Percentiles rank a stretch among this genome's conserved stretches.
phyloP scores from a whole-genome alignment of 2,888 invertebrate genomes.

The Phengaris alcon region DNA sequence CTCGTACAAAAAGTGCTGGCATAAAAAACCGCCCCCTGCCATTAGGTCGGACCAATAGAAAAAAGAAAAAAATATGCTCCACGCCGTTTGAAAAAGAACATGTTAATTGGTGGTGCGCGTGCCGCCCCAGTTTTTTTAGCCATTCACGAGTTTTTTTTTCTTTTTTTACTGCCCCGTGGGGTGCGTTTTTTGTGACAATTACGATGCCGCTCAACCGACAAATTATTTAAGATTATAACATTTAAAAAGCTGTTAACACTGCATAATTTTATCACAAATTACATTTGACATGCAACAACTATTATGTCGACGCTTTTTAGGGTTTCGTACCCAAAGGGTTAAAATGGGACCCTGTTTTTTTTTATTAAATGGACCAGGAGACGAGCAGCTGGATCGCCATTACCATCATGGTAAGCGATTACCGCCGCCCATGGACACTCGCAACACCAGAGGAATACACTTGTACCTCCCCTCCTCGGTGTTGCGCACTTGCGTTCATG shows the following conservation, averaged over 20 bases:
- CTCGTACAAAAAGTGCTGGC: slow-evolving; percentile 48
- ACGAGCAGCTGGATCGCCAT: too few species aligned
- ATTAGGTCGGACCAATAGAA: slow-evolving; percentile 64
- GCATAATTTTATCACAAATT: slow-evolving; percentile 49
- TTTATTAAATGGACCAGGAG: too few species aligned
- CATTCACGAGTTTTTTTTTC: slow-evolving; percentile 38
- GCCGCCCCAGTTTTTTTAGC: slow-evolving; percentile 65
- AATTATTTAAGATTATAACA: slow-evolving; percentile 65
- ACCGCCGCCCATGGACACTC: too few species aligned
- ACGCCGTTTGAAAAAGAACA: slow-evolving; percentile 58
- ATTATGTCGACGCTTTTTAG: neutral
- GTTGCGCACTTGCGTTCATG: too few species aligned
- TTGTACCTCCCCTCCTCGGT: too few species aligned
- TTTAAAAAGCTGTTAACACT: slow-evolving; percentile 52
- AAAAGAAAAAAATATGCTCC: slow-evolving; percentile 58
- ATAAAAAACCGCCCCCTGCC: slow-evolving; percentile 64
- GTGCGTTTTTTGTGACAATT: slow-evolving; percentile 71
- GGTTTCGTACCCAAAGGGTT: too few species aligned
- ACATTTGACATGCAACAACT: slow-evolving; percentile 34
- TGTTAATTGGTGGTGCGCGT: slow-evolving; percentile 71
- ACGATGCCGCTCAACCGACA: slow-evolving; percentile 54
- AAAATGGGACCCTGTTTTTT: too few species aligned
- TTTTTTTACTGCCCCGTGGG: slow-evolving; percentile 52
- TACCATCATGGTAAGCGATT: too few species aligned
- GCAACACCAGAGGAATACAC: too few species aligned